Conservation (phyloP, 2,113 vertebrate species). For the Neogale vison region DNA sequence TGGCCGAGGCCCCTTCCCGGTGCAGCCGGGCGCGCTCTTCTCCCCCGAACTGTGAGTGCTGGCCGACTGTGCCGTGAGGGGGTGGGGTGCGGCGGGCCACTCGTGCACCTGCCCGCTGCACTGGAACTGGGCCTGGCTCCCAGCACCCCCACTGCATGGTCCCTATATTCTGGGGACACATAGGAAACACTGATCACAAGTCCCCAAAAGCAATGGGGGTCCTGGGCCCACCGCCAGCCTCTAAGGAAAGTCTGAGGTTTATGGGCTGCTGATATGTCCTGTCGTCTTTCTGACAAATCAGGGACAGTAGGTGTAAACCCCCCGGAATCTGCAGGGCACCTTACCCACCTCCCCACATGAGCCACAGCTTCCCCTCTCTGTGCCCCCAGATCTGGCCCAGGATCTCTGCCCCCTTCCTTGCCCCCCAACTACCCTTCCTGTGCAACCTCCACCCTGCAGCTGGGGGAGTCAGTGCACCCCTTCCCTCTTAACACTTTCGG, state of each 20-base stretch:
- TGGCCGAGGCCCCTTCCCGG: background rate
- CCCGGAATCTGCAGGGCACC: background rate
- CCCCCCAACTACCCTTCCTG: background rate
- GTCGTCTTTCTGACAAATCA: background rate
- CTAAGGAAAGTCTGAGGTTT: background rate
- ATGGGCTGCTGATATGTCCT: background rate
- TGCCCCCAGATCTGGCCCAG: too few relatives aligned
- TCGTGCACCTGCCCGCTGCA: rapidly evolving
- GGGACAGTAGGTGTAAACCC: background rate
- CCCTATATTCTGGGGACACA: background rate
- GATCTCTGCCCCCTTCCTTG: background rate
- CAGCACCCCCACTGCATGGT: too few relatives aligned
- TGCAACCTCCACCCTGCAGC: background rate
- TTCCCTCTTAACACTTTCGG: background rate
- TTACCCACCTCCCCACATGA: too few relatives aligned
- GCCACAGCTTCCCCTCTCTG: background rate
- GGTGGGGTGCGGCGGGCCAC: rapidly evolving
- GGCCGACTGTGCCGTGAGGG: rapidly evolving
- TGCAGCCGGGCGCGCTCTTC: background rate
- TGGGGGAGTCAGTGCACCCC: background rate
- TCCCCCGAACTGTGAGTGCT: rapidly evolving
- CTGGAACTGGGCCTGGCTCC: background rate
- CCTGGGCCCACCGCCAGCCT: background rate
- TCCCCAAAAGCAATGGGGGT: background rate
- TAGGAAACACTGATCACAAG: background rate